Conservation (phyloP, 2,888 invertebrate species). For the Rhyacophila evoluta region DNA sequence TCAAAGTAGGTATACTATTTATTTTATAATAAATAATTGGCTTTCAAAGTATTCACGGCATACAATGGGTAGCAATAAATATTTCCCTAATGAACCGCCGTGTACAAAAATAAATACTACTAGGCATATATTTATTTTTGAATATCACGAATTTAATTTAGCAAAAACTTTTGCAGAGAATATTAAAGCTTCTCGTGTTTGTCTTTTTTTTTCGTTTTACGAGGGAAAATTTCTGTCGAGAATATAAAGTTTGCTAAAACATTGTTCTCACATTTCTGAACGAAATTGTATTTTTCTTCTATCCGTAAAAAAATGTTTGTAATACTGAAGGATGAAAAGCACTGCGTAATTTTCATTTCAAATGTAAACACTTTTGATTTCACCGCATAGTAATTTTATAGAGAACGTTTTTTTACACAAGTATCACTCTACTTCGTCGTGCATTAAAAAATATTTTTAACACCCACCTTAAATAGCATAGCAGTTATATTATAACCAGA, state of each 20-base stretch:
- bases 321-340: no score
- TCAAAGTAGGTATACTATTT: no score
- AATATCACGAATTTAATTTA: background rate
- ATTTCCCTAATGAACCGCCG: background rate
- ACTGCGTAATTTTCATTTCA: no score
- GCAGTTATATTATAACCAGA: no score
- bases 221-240: background rate
- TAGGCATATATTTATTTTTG: background rate
- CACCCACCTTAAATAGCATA: no score
- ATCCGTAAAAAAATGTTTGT: no score
- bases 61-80: background rate
- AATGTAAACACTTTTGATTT: no score
- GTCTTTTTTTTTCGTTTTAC: background rate
- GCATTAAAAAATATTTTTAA: no score
- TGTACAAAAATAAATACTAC: background rate
- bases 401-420: no score
- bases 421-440: no score
- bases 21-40: background rate
- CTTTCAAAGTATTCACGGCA: background rate
- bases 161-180: background rate
- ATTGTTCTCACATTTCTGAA: background rate
- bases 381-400: no score
- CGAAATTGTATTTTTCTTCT: constrained; percentile 1
- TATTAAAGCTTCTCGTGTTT: background rate
- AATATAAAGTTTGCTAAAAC: background rate